Evolutionary conservation across 2,797 vertebrate genomes (phyloP).

Genomic region (Vultur gryphus): DNA sequence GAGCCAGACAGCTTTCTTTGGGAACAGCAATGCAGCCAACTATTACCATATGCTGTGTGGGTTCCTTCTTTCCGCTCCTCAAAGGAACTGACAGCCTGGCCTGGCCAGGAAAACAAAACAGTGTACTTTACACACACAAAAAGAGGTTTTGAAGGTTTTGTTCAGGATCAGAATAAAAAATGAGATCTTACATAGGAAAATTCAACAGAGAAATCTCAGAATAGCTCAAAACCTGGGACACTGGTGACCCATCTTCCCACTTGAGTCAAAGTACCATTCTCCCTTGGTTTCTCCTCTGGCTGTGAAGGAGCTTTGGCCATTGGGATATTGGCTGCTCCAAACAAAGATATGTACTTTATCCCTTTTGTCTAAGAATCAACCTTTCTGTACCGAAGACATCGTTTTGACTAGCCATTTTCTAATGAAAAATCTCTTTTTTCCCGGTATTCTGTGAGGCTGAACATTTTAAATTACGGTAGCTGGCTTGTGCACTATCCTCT

Average conservation of each 20-base stretch:
- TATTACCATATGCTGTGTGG: constrained; percentile 52
- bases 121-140: background rate
- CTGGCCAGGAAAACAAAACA: background rate
- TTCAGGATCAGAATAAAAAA: background rate
- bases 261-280: background rate
- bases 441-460: background rate
- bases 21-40: background rate
- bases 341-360: background rate
- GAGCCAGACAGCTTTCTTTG: constrained; percentile 16
- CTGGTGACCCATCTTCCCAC: background rate
- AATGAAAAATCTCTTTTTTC: background rate
- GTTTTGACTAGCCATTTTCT: background rate
- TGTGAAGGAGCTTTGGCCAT: background rate
- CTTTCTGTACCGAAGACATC: background rate
- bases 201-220: background rate
- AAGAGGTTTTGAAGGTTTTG: background rate
- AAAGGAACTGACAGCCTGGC: background rate
- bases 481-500: background rate
- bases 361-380: background rate
- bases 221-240: background rate
- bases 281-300: background rate
- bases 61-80: constrained; percentile 28
- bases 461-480: background rate
- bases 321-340: background rate
- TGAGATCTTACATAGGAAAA: background rate